Evolutionary conservation across 1,140 invertebrate genomes (phyloP).

Genomic region (Coboldia fuscipes): DNA sequence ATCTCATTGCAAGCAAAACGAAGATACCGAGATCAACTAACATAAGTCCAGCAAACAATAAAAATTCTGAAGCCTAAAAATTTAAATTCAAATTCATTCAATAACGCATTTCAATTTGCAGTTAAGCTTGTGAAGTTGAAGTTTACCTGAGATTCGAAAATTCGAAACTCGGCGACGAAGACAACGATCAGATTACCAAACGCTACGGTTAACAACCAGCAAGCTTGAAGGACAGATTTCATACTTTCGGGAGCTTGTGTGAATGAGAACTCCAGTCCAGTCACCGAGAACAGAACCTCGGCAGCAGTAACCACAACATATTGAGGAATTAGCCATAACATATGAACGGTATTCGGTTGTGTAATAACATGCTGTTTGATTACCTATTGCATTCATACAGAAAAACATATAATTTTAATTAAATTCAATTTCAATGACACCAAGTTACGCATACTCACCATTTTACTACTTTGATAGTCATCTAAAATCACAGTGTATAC

Average conservation of each 20-base stretch:
- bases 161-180: conserved; percentile 34
- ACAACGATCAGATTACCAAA: conserved; percentile 83
- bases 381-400: neutral
- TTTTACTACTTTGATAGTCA: no score
- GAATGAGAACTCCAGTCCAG: conserved; percentile 82
- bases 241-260: conserved; percentile 68
- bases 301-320: conserved; percentile 68
- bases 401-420: no score
- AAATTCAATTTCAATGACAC: no score
- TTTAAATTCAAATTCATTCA: no score
- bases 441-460: no score
- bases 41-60: conserved; percentile 76
- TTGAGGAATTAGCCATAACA: conserved; percentile 70
- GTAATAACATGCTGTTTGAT: conserved; percentile 24
- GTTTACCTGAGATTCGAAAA: conserved; percentile 19
- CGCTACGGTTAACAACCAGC: conserved; percentile 75
- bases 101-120: no score
- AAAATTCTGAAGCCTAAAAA: conserved; percentile 65
- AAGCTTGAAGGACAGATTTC: conserved; percentile 79
- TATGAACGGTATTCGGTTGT: conserved; percentile 45
- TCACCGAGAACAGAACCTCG: conserved; percentile 74
- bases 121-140: no score
- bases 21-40: conserved; percentile 62
- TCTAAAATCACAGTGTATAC: conserved; percentile 31
- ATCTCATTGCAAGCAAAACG: conserved; percentile 45